Evolutionary conservation across 2,888 invertebrate genomes (phyloP).

Genomic region (Cephus rjabovi): DNA sequence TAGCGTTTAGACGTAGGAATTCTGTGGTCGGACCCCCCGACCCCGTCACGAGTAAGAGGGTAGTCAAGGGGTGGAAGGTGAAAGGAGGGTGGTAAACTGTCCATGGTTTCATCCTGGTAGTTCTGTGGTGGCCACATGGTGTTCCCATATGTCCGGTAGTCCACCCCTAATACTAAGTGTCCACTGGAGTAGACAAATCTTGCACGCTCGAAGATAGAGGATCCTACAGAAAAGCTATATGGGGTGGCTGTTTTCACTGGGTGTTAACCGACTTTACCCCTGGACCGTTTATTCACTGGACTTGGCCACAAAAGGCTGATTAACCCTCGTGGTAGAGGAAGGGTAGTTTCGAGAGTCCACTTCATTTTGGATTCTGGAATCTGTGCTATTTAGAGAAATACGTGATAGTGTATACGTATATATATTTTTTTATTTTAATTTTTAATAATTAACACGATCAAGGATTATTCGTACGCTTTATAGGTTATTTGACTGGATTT

Average conservation of each 20-base stretch:
- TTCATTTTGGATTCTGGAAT: background rate
- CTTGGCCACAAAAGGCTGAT: constrained; percentile 7
- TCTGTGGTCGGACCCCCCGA: constrained; percentile 34
- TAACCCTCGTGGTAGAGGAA: background rate
- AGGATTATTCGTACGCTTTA: background rate
- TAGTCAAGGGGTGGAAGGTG: constrained; percentile 14
- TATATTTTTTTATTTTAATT: background rate
- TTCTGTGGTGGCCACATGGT: constrained; percentile 60
- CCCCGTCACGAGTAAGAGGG: constrained; percentile 29
- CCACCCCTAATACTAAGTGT: constrained; percentile 42
- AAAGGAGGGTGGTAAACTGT: constrained; percentile 10
- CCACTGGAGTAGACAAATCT: constrained; percentile 47
- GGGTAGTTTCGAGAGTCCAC: background rate
- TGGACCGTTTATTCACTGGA: constrained; percentile 41
- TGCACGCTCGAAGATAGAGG: constrained; percentile 13
- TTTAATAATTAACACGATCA: background rate
- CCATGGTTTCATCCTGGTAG: constrained; percentile 4
- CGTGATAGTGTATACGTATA: background rate
- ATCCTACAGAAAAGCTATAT: background rate
- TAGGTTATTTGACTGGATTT: background rate
- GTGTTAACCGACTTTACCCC: constrained; percentile 21
- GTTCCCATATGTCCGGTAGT: constrained; percentile 63
- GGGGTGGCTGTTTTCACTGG: constrained; percentile 18
- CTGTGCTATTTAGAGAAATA: background rate
- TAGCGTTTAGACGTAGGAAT: constrained; percentile 48